phyloP scores from a whole-genome alignment of 2,888 invertebrate species.

The Dysmachus trigonus region DNA sequence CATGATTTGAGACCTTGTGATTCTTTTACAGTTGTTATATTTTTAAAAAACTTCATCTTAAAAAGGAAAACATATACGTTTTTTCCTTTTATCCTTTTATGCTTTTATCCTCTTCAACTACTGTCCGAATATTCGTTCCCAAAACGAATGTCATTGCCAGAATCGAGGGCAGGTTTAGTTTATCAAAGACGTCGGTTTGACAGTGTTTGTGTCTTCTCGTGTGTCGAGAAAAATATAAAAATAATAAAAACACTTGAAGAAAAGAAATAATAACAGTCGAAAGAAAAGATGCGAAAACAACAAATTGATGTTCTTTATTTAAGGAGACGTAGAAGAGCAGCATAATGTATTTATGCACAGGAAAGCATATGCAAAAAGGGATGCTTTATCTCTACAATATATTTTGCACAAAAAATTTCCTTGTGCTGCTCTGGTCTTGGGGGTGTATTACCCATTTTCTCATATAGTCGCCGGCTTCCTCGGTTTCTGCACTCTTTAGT shows the following conservation, averaged over 20 bases:
- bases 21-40: neutral
- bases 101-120: neutral
- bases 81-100: neutral
- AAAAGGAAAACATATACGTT: neutral
- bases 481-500: neutral
- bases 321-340: conserved; percentile 10
- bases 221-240: neutral
- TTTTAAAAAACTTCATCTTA: neutral
- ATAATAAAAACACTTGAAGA: neutral
- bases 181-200: neutral
- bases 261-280: neutral
- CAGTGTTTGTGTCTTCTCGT: neutral
- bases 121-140: neutral
- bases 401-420: neutral
- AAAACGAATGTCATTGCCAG: conserved; percentile 8
- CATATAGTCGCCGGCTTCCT: neutral
- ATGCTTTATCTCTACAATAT: conserved; percentile 25
- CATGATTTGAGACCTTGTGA: neutral
- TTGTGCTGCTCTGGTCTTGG: neutral
- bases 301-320: neutral
- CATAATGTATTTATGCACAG: conserved; percentile 32
- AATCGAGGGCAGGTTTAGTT: neutral
- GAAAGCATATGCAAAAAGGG: conserved; percentile 31
- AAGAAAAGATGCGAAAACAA: neutral
- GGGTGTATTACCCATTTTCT: conserved; percentile 36